These are phyloP conservation scores for Drosophila cognata DNA, from an alignment of 2,888 invertebrate genomes.

Conservation along the genomic window DNA sequence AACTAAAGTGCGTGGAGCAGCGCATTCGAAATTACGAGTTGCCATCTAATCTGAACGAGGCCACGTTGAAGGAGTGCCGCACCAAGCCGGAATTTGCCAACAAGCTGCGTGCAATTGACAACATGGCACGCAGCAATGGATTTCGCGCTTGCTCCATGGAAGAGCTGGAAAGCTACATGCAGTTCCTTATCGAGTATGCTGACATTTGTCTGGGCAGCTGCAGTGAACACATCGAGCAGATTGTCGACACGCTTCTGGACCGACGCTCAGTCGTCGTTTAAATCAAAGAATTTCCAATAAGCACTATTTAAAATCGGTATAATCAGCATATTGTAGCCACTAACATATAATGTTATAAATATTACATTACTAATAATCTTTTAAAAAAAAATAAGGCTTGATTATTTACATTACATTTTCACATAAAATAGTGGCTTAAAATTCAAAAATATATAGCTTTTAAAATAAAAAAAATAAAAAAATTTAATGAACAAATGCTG, in stretches of 20 bases:
- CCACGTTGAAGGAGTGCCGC: slow-evolving; percentile 57
- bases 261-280: slow-evolving; percentile 64
- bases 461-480: not conserved
- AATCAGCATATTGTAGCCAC: slow-evolving; percentile 28
- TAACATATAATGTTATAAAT: slow-evolving; percentile 70
- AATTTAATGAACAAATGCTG: not conserved
- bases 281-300: slow-evolving; percentile 1
- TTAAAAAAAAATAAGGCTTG: slow-evolving; percentile 18
- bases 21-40: slow-evolving; percentile 65
- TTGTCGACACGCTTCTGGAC: slow-evolving; percentile 73
- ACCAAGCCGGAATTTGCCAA: slow-evolving; percentile 67
- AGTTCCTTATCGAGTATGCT: slow-evolving; percentile 78
- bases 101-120: slow-evolving; percentile 75
- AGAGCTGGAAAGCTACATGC: slow-evolving; percentile 81
- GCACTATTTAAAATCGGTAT: not conserved
- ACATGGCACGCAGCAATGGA: slow-evolving; percentile 69
- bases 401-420: not conserved
- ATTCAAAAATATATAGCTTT: not conserved
- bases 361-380: slow-evolving; percentile 44
- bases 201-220: slow-evolving; percentile 79
- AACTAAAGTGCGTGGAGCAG: slow-evolving; percentile 68
- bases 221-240: slow-evolving; percentile 75
- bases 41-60: slow-evolving; percentile 46
- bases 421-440: not conserved
- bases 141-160: slow-evolving; percentile 72